Base-by-base conservation (phyloP, 2,888 invertebrate species). In the Aricia artaxerxes region DNA sequence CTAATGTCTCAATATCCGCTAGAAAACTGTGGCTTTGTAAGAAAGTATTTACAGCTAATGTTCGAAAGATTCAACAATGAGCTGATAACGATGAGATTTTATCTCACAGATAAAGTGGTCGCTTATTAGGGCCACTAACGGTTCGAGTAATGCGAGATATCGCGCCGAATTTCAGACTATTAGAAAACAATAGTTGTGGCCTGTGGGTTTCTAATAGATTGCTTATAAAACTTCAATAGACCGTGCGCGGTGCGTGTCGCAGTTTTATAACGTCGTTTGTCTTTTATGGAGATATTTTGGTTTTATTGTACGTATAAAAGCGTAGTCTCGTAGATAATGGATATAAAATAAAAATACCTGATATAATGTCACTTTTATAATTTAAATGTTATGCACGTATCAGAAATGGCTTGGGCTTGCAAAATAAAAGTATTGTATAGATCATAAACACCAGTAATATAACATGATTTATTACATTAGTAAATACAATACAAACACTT, bases 181-280 rank as follows among this genome's bases (percentile, higher is more conserved):
- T 69, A 35, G 35, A 69, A 69, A 69, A 69, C 69, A 69, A 69
- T 69, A 38, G 69, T 69, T 35, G 69, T 38, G 35, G 35, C 35
- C 57, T 76, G 69, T 38, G 35, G 35, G 69, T 69, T 76, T 78
- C 61, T 13, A 49, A 44, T 64, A 73, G 9, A 64, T 38, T 35
- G 16, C 77, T 72, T 44, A 57, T 60, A 72, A 60, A 78, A 60
- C 69, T 1, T 78, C 38, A 77, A 53, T 77, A 35, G 69, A 69
- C 35, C 38, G 31, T 13, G 11, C 69, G 69, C 35, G 38, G 31
- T 13, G 11, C 69, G 69, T 69, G 69, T 38, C 35, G 69, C 16
- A 69, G 38, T 69, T 69, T 69, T 69, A 69, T 69, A 69, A 35
- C 69, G 35, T 69, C 35, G 69, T 69, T 35, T 69, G 35, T 69